A percentile compares a stretch with the other conserved stretches of the same genome.
Evolutionary conservation across 2,113 vertebrate species (phyloP).

Genomic region (Camarhynchus parvulus): DNA sequence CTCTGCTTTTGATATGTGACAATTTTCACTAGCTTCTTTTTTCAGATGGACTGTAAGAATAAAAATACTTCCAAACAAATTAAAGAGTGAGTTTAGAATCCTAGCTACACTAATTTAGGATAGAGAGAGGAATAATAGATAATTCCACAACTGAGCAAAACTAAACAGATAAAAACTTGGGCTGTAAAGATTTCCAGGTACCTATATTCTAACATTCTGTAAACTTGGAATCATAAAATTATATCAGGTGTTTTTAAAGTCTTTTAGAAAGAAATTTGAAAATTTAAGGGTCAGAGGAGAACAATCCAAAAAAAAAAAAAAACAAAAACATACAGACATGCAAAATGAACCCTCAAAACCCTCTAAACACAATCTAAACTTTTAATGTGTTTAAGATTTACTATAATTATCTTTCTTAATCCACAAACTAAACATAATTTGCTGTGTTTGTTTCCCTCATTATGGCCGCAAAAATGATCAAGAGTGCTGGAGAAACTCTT

Average conservation of each 20-base stretch:
- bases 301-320: accelerated
- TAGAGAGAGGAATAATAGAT: background rate
- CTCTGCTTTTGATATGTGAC: background rate
- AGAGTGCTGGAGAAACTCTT: background rate
- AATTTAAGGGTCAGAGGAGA: background rate
- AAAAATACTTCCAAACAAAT: background rate
- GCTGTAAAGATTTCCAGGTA: background rate
- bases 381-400: background rate
- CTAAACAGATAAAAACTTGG: background rate
- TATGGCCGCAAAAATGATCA: background rate
- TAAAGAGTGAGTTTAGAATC: background rate
- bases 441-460: background rate
- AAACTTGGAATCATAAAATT: background rate
- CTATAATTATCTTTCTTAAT: background rate
- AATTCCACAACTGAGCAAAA: background rate
- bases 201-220: background rate
- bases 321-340: background rate
- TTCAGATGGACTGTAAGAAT: background rate
- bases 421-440: background rate
- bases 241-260: background rate
- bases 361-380: background rate
- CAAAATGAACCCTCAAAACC: background rate
- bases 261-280: background rate
- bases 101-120: background rate
- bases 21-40: background rate